Base-by-base conservation (phyloP, 2,888 invertebrate species). In the Callyntrura sp. region DNA sequence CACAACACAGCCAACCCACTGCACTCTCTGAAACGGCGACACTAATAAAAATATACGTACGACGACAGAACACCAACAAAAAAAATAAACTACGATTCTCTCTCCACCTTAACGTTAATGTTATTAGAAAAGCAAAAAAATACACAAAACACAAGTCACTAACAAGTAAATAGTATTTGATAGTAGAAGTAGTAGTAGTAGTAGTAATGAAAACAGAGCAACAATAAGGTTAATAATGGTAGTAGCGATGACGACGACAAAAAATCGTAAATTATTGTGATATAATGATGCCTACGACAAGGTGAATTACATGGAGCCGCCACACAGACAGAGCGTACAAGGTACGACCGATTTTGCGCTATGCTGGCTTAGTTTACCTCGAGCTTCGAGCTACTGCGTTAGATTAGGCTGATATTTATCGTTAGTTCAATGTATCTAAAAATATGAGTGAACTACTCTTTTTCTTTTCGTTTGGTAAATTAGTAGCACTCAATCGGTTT, bases 381-480 rank as follows among this genome's bases (percentile, higher is more conserved):
- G 35, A 6, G 6, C 35, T 2, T 35, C 6, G 6, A 6, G 35
- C 35, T 35, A 35, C 3, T 4, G 35, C 6, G 6, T 35, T 35
- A 35, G 35, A 35, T 2, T 35, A 35, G 35, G 35, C 6, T 35
- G 6, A 4, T 35, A 35, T 35, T 35, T 35, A 82, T 25, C 14
- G n/a, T 65, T 82, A 62, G 20, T 45, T 82, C 43, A 62, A 62
- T 62, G 20, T 65, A 20, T 85, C 76, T 85, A 85, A 85, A 85
- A 85, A 85, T 85, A 85, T 85, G 73, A 76, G 85, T 62, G 57
- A 62, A 35, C 6, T 35, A 4, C 57, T 57, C 55, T 57, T 57
- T 57, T 57, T 5, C 8, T 57, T 48, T 51, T 84, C 65, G 14
- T 0, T 76, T 45, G 11, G 45, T 17, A n/a, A 14, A 73, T 43